A percentile compares a stretch with the other conserved stretches of the same genome.
phyloP scores from a whole-genome alignment of 2,888 invertebrate genomes.

The Nomada lathburiana region DNA sequence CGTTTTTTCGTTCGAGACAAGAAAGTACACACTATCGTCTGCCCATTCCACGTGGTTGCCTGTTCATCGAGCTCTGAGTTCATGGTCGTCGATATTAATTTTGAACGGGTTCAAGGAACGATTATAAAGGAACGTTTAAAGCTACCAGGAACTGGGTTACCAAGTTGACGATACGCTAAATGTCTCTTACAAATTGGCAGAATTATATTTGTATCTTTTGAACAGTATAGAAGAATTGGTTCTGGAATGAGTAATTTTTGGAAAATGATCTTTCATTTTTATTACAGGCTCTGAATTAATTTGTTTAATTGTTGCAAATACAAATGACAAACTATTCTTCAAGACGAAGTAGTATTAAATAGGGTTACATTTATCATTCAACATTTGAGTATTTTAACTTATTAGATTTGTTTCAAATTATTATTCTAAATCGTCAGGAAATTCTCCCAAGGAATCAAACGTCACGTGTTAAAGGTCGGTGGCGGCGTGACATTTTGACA shows the following conservation, averaged over 20 bases:
- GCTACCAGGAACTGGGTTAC: too few relatives aligned
- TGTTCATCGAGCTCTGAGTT: slow-evolving; percentile 30
- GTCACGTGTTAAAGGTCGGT: background rate
- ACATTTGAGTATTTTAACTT: background rate
- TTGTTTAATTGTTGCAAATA: too few relatives aligned
- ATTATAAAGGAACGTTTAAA: background rate
- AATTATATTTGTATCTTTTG: too few relatives aligned
- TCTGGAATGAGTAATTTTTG: too few relatives aligned
- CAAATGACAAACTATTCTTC: too few relatives aligned
- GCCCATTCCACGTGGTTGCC: background rate
- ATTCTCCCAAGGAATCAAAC: background rate
- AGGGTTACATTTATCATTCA: background rate
- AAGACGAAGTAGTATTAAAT: too few relatives aligned
- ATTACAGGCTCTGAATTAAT: too few relatives aligned
- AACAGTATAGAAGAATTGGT: too few relatives aligned
- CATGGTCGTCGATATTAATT: slow-evolving; percentile 36
- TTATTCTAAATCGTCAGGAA: background rate
- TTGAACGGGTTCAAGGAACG: background rate
- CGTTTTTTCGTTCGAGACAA: slow-evolving; percentile 45
- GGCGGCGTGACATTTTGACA: slow-evolving; percentile 21
- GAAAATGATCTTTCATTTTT: too few relatives aligned
- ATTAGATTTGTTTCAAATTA: too few relatives aligned
- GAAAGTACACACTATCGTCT: slow-evolving; percentile 31
- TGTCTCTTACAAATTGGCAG: too few relatives aligned
- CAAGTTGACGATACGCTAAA: too few relatives aligned